phyloP scores from a whole-genome alignment of 2,888 invertebrate genomes.

The Conops quadrifasciatus region DNA sequence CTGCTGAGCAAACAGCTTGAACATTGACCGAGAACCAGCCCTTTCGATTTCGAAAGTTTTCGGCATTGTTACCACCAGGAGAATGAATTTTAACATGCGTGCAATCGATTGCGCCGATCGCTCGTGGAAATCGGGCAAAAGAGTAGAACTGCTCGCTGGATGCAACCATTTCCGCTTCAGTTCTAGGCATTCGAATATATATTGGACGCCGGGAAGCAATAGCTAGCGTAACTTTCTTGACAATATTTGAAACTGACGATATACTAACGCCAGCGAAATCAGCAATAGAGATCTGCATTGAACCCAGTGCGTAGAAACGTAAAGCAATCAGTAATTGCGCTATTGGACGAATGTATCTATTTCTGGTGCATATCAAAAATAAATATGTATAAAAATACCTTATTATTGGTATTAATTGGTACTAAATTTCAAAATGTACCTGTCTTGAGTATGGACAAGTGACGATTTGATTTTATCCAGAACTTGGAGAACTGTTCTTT shows the following conservation, averaged over 20 bases:
- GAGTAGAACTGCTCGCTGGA: constrained; percentile 24
- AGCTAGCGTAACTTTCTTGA: background rate
- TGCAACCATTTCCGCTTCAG: constrained; percentile 4
- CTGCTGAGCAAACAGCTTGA: background rate
- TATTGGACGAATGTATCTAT: no score
- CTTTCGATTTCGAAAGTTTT: constrained; percentile 34
- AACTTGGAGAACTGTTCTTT: no score
- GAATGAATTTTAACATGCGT: constrained; percentile 37
- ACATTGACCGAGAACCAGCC: constrained; percentile 5
- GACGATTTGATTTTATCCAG: no score
- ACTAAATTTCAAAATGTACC: no score
- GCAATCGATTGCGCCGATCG: constrained; percentile 36
- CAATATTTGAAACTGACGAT: constrained; percentile 2
- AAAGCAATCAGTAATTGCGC: no score
- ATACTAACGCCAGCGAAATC: background rate
- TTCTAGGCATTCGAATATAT: constrained; percentile 13
- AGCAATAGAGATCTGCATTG: constrained; percentile 3
- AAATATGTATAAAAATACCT: no score
- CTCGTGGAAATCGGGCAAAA: constrained; percentile 33
- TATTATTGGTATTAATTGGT: no score
- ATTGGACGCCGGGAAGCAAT: background rate
- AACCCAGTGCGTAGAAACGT: no score
- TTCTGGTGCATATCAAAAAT: no score
- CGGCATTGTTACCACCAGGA: constrained; percentile 32
- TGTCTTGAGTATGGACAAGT: no score